A percentile compares a stretch with the other conserved stretches of the same genome.
phyloP scores from a whole-genome alignment of 2,113 vertebrate species.

The Perca fluviatilis region DNA sequence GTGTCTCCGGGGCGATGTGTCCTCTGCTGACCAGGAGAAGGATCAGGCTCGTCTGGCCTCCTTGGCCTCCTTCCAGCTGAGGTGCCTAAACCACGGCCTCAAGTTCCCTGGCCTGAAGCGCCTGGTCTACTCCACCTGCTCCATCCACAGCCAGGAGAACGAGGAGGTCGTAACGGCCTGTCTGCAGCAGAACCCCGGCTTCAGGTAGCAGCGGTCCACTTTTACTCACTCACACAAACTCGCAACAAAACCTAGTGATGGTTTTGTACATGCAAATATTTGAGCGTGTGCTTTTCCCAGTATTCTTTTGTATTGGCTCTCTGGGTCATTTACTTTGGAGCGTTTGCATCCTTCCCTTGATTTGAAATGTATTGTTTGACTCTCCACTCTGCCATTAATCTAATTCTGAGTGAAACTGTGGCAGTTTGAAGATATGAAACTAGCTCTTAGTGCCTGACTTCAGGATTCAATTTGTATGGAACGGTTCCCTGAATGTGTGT shows the following conservation, averaged over 20 bases:
- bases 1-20: slow-evolving; percentile 72
- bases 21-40: slow-evolving; percentile 52
- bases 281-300: not conserved
- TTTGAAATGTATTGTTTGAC: not conserved
- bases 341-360: not conserved
- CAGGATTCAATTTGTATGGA: not conserved
- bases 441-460: not conserved
- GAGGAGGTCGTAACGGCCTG: slow-evolving; percentile 89
- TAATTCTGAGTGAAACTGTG: not conserved
- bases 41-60: slow-evolving; percentile 83
- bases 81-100: slow-evolving; percentile 87
- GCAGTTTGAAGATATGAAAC: not conserved
- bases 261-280: not conserved
- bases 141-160: slow-evolving; percentile 91
- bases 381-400: not conserved
- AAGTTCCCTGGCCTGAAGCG: slow-evolving; percentile 88
- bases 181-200: slow-evolving; percentile 83
- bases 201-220: slow-evolving; percentile 84
- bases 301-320: not conserved
- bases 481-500: not conserved
- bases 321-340: not conserved
- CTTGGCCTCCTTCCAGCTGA: slow-evolving; percentile 90
- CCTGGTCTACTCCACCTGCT: slow-evolving; percentile 96
- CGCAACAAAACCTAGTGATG: not conserved
- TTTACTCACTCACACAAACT: not conserved